Evolutionary conservation across 2,888 invertebrate genomes (phyloP).

Genomic region (Ommatoiulus sabulosus): DNA sequence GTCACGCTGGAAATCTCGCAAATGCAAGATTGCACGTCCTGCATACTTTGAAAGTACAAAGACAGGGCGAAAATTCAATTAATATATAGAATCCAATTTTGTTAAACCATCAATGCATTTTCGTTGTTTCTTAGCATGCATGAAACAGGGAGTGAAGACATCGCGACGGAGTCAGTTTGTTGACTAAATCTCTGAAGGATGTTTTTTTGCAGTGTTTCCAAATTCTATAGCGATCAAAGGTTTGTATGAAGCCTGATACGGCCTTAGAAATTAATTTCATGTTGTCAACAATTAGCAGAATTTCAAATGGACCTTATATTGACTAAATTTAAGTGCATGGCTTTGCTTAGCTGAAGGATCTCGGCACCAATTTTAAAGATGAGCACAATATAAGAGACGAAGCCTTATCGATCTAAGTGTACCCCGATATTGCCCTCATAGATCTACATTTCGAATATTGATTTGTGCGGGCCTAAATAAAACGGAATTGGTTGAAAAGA

Average conservation of each 20-base stretch:
- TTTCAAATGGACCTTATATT: neutral
- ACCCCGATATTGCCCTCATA: neutral
- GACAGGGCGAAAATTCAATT: neutral
- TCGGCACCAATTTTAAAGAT: neutral
- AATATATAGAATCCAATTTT: slow-evolving; percentile 2
- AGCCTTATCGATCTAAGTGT: neutral
- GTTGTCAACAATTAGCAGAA: slow-evolving; percentile 26
- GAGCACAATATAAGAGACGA: neutral
- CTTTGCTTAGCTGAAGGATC: neutral
- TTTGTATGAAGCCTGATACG: neutral
- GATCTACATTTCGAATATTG: neutral
- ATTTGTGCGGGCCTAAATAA: slow-evolving; percentile 18
- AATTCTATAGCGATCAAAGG: neutral
- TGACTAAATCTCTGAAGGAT: neutral
- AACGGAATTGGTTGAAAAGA: slow-evolving; percentile 45
- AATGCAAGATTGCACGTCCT: neutral
- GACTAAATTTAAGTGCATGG: neutral
- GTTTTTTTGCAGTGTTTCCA: slow-evolving; percentile 1
- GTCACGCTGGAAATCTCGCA: neutral
- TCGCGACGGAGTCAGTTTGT: neutral
- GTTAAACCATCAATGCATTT: slow-evolving; percentile 13
- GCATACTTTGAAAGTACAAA: neutral
- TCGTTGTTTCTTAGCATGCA: slow-evolving; percentile 19
- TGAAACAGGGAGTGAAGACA: neutral
- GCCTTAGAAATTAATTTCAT: slow-evolving; percentile 26